These are phyloP conservation scores for Tragelaphus scriptus DNA, from an alignment of 2,113 vertebrate genomes.

Conservation along the genomic window DNA sequence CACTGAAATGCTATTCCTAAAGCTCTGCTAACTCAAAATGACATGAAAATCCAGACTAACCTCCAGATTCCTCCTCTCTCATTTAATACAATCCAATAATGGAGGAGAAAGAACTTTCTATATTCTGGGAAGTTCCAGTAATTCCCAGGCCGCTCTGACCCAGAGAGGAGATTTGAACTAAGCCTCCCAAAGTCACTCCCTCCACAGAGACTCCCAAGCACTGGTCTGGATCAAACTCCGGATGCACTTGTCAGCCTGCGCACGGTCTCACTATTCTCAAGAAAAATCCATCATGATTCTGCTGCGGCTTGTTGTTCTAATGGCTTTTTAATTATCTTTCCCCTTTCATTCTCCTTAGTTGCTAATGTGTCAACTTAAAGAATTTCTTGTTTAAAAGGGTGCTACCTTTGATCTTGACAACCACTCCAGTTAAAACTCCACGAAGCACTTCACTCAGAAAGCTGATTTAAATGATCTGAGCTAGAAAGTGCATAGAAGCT, in stretches of 20 bases:
- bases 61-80: neutral
- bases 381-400: slow-evolving; percentile 38
- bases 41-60: neutral
- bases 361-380: slow-evolving; percentile 38
- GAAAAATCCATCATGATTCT: neutral
- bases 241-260: neutral
- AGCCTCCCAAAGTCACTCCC: neutral
- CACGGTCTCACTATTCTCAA: neutral
- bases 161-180: neutral
- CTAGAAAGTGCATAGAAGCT: neutral
- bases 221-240: neutral
- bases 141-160: neutral
- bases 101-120: neutral
- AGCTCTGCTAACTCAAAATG: neutral
- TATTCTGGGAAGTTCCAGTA: neutral
- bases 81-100: neutral
- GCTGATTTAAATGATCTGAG: slow-evolving; percentile 23
- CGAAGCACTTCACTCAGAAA: neutral
- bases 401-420: slow-evolving; percentile 44
- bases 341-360: slow-evolving; percentile 29
- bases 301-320: slow-evolving; percentile 51
- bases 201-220: neutral
- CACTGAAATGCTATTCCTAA: neutral
- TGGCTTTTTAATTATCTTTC: slow-evolving; percentile 53
- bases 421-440: slow-evolving; percentile 25